These are phyloP conservation scores for Aegotheles bennettii DNA, from an alignment of 2,113 vertebrate species.

Conservation along the genomic window DNA sequence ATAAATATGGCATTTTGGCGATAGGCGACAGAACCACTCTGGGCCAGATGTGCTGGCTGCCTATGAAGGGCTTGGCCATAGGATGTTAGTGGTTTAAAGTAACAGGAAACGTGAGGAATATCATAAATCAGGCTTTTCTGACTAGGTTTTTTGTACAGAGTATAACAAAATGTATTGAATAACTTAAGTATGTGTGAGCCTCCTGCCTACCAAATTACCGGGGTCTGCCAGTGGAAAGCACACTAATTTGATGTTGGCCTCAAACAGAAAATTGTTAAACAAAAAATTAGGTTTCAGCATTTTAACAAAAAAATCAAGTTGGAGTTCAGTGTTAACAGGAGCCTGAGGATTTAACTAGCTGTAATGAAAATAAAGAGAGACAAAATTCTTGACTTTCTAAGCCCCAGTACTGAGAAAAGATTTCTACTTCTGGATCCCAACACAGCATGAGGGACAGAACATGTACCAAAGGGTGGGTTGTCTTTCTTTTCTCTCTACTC, in stretches of 20 bases:
- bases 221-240: slow-evolving; percentile 51
- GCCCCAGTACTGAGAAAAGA: neutral
- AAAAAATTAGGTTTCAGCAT: slow-evolving; percentile 60
- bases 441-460: neutral
- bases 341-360: slow-evolving; percentile 43
- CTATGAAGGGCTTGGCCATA: slow-evolving; percentile 43
- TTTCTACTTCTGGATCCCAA: neutral
- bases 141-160: slow-evolving; percentile 65
- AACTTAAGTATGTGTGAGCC: slow-evolving; percentile 55
- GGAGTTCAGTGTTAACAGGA: neutral
- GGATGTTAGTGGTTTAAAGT: slow-evolving; percentile 61
- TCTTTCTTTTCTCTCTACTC: neutral
- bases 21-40: neutral
- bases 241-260: slow-evolving; percentile 49
- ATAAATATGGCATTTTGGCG: neutral
- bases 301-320: slow-evolving; percentile 32
- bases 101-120: slow-evolving; percentile 72
- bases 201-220: slow-evolving; percentile 44
- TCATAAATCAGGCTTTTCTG: slow-evolving; percentile 72
- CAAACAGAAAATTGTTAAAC: slow-evolving; percentile 32
- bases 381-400: neutral
- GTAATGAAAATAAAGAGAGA: slow-evolving; percentile 36
- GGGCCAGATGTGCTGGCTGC: slow-evolving; percentile 64
- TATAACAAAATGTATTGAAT: slow-evolving; percentile 71
- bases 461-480: neutral